Evolutionary conservation across 2,888 invertebrate species (phyloP).

Genomic region (Cinara cedri): DNA sequence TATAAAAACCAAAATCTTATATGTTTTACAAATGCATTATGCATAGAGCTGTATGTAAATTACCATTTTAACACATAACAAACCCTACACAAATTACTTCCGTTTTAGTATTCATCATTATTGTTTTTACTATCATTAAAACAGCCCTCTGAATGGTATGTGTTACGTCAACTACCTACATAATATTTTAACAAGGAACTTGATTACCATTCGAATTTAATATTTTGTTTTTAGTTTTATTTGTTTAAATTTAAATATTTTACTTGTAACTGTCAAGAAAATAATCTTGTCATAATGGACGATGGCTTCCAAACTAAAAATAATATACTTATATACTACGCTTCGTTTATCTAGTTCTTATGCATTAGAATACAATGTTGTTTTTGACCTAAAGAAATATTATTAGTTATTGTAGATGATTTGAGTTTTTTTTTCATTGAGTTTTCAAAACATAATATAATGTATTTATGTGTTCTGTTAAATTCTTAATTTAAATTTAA

Average conservation of each 20-base stretch:
- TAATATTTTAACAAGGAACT: background rate
- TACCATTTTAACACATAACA: background rate
- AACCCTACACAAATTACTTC: constrained; percentile 5
- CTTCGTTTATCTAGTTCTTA: background rate
- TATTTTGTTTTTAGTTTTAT: constrained; percentile 12
- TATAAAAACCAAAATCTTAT: background rate
- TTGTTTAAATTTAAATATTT: constrained; percentile 40
- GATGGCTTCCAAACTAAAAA: background rate
- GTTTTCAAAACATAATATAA: background rate
- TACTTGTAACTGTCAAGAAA: constrained; percentile 12
- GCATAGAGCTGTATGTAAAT: constrained; percentile 18
- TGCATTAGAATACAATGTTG: constrained; percentile 3
- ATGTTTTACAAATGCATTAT: background rate
- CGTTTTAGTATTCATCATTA: constrained; percentile 24
- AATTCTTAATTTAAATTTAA: background rate
- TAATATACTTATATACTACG: background rate
- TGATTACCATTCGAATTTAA: constrained; percentile 15
- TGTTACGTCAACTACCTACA: constrained; percentile 1
- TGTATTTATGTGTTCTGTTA: background rate
- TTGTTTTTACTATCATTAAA: constrained; percentile 5
- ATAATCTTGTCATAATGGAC: background rate
- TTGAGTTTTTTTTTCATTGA: background rate
- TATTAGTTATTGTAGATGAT: constrained; percentile 13
- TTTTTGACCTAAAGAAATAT: constrained; percentile 33
- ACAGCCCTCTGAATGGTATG: background rate